Evolutionary conservation across 1,140 invertebrate species (phyloP).

Genomic region (Tetramorium parvispinum): DNA sequence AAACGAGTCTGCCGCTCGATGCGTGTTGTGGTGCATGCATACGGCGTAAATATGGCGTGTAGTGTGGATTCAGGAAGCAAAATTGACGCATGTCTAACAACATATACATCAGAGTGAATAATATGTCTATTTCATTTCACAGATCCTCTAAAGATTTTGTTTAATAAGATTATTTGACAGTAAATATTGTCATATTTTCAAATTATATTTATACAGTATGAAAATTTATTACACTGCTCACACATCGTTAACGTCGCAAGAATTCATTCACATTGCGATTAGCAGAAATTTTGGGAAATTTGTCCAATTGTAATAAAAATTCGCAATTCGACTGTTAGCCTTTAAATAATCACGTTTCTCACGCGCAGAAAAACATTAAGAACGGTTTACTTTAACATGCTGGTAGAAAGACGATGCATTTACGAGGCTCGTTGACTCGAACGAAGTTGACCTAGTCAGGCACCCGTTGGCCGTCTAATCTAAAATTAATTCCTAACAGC

Average conservation of each 20-base stretch:
- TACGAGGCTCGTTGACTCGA: constrained; percentile 72
- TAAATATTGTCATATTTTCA: not conserved
- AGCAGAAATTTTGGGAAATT: not conserved
- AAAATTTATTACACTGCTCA: not conserved
- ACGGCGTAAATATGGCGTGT: constrained; percentile 23
- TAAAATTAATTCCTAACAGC: constrained; percentile 85
- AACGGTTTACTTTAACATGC: constrained; percentile 4
- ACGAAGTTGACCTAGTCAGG: constrained; percentile 80
- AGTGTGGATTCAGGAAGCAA: constrained; percentile 36
- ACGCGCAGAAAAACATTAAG: not conserved
- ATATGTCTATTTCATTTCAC: not conserved
- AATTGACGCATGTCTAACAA: constrained; percentile 27
- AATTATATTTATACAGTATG: not conserved
- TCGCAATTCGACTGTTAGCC: not conserved
- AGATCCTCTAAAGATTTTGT: not conserved
- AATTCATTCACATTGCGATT: not conserved
- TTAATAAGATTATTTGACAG: not conserved
- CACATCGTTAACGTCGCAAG: not conserved
- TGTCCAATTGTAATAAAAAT: not conserved
- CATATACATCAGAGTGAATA: not conserved
- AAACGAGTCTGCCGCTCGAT: constrained; percentile 44
- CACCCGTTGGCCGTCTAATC: constrained; percentile 82
- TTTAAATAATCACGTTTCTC: not conserved
- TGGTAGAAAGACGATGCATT: constrained; percentile 50
- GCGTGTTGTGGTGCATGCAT: constrained; percentile 43